Evolutionary conservation across 2,888 invertebrate species (phyloP).

Genomic region (Platycnemis pennipes): DNA sequence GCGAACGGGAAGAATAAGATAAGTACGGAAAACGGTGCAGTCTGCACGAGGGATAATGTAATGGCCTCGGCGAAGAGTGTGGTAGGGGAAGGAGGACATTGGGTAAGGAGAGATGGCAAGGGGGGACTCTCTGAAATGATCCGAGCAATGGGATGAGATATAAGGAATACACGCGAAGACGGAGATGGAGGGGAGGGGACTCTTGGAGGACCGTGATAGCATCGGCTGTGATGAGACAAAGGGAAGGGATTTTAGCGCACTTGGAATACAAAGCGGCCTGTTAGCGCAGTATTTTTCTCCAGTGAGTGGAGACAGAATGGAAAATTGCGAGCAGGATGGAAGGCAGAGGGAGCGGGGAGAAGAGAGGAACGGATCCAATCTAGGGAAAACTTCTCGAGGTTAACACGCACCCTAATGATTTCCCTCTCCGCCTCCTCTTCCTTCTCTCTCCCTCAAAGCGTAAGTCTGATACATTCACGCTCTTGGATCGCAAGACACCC

Average conservation of each 20-base stretch:
- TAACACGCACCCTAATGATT: neutral
- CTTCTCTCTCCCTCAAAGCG: too few species aligned
- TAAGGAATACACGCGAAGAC: neutral
- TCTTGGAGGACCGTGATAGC: neutral
- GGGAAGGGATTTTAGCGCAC: slow-evolving; percentile 18
- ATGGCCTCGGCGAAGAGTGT: neutral
- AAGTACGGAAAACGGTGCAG: neutral
- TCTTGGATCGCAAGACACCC: too few species aligned
- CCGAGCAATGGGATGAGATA: neutral
- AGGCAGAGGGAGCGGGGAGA: neutral
- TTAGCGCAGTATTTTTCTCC: slow-evolving; percentile 12
- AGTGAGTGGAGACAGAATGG: neutral
- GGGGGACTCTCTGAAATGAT: neutral
- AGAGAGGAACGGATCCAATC: neutral
- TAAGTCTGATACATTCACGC: too few species aligned
- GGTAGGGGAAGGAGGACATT: neutral
- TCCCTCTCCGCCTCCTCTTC: too few species aligned
- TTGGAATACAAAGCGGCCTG: slow-evolving; percentile 1
- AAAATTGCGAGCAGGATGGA: neutral
- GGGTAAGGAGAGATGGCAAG: neutral
- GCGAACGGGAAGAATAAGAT: neutral
- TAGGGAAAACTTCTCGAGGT: neutral
- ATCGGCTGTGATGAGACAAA: neutral
- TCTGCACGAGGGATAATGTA: neutral
- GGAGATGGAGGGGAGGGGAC: neutral